Evolutionary conservation across 2,888 invertebrate genomes (phyloP).

Genomic region (Euproctis similis): DNA sequence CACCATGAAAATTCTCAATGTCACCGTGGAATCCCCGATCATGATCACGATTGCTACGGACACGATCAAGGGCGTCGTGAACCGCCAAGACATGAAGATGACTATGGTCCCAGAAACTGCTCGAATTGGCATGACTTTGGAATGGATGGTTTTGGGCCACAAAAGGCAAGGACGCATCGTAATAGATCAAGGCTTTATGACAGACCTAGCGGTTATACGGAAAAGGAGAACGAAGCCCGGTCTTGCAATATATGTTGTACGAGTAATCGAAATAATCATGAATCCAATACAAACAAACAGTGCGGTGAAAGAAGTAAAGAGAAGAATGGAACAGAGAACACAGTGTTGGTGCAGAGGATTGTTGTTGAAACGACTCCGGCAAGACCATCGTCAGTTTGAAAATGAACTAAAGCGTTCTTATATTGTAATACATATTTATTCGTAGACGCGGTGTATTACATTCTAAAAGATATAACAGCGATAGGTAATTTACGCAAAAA

Average conservation of each 20-base stretch:
- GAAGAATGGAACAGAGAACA: conserved; percentile 15
- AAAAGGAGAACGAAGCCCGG: conserved; percentile 4
- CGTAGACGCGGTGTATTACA: no score
- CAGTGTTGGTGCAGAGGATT: conserved; percentile 22
- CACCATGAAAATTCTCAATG: neutral
- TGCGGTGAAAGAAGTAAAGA: conserved; percentile 14
- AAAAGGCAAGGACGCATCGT: conserved; percentile 1
- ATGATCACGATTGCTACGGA: neutral
- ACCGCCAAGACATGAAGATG: neutral
- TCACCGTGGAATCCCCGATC: no score
- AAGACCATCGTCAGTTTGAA: conserved; percentile 23
- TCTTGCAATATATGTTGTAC: conserved; percentile 11
- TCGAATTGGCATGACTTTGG: neutral
- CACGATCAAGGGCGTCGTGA: conserved; percentile 1
- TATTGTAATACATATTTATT: no score
- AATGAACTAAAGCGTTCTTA: no score
- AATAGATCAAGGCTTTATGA: conserved; percentile 1
- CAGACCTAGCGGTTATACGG: conserved; percentile 1
- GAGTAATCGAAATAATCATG: neutral
- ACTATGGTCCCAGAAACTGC: neutral
- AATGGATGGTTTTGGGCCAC: conserved; percentile 2
- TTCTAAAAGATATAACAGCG: no score
- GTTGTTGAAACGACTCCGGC: conserved; percentile 20
- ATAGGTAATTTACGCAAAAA: no score
- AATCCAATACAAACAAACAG: conserved; percentile 7